Evolutionary conservation across 1,140 invertebrate species (phyloP), one percentile per base, ranked within the genome.

Genomic region (Papilio dardanus): DNA sequence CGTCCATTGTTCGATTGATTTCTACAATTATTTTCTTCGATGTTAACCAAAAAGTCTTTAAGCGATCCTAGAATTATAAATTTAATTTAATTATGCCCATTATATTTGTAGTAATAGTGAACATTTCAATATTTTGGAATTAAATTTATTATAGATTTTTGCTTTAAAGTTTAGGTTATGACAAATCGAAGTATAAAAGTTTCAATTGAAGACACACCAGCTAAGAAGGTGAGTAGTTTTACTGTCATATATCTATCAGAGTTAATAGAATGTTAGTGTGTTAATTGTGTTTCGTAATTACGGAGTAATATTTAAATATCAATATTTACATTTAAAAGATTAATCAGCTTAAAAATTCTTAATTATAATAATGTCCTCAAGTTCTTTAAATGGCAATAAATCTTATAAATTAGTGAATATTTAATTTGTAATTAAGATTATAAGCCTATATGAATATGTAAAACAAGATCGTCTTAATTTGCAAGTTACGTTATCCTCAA

Each of bases 151-250:
- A 33, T 7, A 30, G n/a, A 33, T 31, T n/a, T 28, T 33, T 31
- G 28, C n/a, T 24, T 24, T 12, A 1, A 66, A 6, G n/a, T 35
- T 46, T 46, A 69, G 8, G 19, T 42, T 71, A 71, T 46, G 71
- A 83, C 81, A 88, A 79, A 84, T 74, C 77, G 78, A 80, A 76
- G 77, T 81, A 74, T 81, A 84, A 88, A 92, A 91, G 90, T 89
- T 92, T 87, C 79, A 85, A 82, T 82, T 89, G 67, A 83, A 86
- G 74, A 88, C 89, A 37, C 82, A 79, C 62, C 81, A 86, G 66
- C 82, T 92, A 80, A 85, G 89, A 81, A 88, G 90, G 90, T 91
- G 83, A 81, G 83, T 73, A 73, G 76, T 28, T 58, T 58, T 28
- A n/a, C n/a, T n/a, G n/a, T 58, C 24, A 5, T 28, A 28, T 54